Evolutionary conservation across 1,140 invertebrate genomes (phyloP), one percentile per base, ranked within the genome.

Genomic region (Mactra quadrangularis): DNA sequence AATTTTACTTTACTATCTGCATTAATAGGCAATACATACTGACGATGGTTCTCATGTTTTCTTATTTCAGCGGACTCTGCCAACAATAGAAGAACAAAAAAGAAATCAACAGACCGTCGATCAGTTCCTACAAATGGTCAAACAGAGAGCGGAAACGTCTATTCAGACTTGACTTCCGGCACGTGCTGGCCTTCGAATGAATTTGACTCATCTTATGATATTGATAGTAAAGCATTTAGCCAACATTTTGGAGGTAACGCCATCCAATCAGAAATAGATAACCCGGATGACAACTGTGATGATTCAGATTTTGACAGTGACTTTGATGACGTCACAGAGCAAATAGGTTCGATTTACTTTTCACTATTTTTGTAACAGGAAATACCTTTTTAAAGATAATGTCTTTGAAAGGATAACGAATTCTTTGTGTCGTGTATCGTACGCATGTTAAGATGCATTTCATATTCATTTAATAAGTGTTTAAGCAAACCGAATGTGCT

Each of bases 151-250:
- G 74, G 74, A 47, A 76, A 76, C 31, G 57, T 76, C 3, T 76
- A 76, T 22, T 76, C 74, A 3, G 74, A 76, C 17, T 29, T 76
- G n/a, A 52, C 7, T 76, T 64, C 74, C 1, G 45, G 38, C 31
- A 29, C 29, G 7, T n/a, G n/a, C n/a, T n/a, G n/a, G n/a, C 38
- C 57, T 0, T 62, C 74, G 11, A 60, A 57, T 13, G 74, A 76
- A 47, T 76, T 76, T 35, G 74, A 76, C 38, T 76, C 74, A 50
- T 35, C 35, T 1, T 76, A 64, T 45, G 33, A 27, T 15, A 47
- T 76, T 2, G 59, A 76, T 27, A 62, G 59, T 33, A 17, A 33
- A n/a, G 59, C 31, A 15, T 76, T 76, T 25, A 15, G 31, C 13
- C 22, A 47, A 41, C 35, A 38, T 9, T 68, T 27, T 17, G 15